These are phyloP conservation scores for Standfussiana lucernea DNA, from an alignment of 2,888 invertebrate genomes.

Conservation along the genomic window DNA sequence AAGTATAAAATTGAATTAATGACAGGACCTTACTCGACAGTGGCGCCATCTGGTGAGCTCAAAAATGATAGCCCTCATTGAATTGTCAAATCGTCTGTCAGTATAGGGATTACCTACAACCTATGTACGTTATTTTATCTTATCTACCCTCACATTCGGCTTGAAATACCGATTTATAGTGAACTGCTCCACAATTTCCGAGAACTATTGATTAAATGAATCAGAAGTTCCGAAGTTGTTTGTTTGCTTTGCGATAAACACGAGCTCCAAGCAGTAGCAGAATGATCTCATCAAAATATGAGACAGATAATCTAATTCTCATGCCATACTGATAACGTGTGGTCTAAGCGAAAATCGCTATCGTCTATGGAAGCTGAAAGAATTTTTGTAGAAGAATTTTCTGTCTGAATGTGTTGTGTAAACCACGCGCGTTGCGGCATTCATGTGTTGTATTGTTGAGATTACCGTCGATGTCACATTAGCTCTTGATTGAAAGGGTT, in stretches of 20 bases:
- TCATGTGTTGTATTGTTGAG: background rate
- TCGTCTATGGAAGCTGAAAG: background rate
- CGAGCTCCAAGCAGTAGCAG: background rate
- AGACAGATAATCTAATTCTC: slow-evolving; percentile 19
- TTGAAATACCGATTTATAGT: background rate
- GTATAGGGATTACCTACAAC: background rate
- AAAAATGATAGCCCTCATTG: too few relatives aligned
- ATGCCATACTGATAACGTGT: background rate
- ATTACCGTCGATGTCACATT: background rate
- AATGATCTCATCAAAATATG: slow-evolving; percentile 37
- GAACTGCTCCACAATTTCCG: slow-evolving; percentile 25
- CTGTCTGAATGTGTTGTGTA: background rate
- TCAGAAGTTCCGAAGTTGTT: slow-evolving; percentile 14
- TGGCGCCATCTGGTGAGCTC: too few relatives aligned
- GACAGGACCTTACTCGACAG: too few relatives aligned
- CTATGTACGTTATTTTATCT: background rate
- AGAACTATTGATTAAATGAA: slow-evolving; percentile 14
- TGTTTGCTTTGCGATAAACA: slow-evolving; percentile 22
- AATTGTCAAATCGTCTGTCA: too few relatives aligned
- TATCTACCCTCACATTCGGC: background rate
- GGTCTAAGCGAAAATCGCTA: slow-evolving; percentile 23
- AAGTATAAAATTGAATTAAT: too few relatives aligned
- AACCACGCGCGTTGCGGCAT: background rate
- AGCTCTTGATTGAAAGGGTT: background rate
- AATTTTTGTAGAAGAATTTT: background rate